Percentiles rank a stretch among this genome's conserved stretches.
These are phyloP conservation scores for Thecocarcelia acutangulata DNA, from an alignment of 2,888 invertebrate species.

Conservation along the genomic window DNA sequence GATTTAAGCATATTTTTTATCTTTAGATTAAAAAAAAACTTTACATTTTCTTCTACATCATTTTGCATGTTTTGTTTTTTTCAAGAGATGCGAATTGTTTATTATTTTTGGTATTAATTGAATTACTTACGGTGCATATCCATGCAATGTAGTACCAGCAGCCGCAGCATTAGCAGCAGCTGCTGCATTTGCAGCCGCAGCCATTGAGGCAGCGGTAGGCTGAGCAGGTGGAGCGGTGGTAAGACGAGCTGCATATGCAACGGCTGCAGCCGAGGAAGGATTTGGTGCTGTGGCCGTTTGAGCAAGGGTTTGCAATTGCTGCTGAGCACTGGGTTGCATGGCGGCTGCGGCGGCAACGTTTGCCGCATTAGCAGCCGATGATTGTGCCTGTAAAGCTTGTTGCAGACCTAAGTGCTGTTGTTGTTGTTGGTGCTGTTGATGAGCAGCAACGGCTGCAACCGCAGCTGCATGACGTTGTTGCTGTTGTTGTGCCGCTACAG, in stretches of 20 bases:
- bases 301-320: slow-evolving; percentile 82
- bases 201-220: slow-evolving; percentile 84
- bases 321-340: slow-evolving; percentile 82
- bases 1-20: not conserved
- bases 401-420: slow-evolving; percentile 73
- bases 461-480: slow-evolving; percentile 79
- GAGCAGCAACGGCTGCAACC: slow-evolving; percentile 84
- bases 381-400: slow-evolving; percentile 72
- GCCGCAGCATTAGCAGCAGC: slow-evolving; percentile 88
- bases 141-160: slow-evolving; percentile 90
- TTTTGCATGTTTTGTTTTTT: slow-evolving; percentile 44
- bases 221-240: slow-evolving; percentile 76
- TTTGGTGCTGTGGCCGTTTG: slow-evolving; percentile 80
- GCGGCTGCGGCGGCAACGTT: slow-evolving; percentile 79
- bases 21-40: slow-evolving; percentile 32
- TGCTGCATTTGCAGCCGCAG: slow-evolving; percentile 85
- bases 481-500: slow-evolving; percentile 83
- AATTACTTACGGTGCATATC: slow-evolving; percentile 94
- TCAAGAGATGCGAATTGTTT: slow-evolving; percentile 50
- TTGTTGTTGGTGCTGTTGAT: slow-evolving; percentile 82
- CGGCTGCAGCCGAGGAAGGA: slow-evolving; percentile 75
- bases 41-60: slow-evolving; percentile 44
- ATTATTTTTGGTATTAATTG: slow-evolving; percentile 38
- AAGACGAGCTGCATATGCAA: slow-evolving; percentile 79
- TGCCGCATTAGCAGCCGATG: slow-evolving; percentile 83